Percentiles rank a stretch among this genome's conserved stretches.
These are phyloP conservation scores for Dissostichus mawsoni DNA, from an alignment of 2,113 vertebrate genomes.

Conservation along the genomic window DNA sequence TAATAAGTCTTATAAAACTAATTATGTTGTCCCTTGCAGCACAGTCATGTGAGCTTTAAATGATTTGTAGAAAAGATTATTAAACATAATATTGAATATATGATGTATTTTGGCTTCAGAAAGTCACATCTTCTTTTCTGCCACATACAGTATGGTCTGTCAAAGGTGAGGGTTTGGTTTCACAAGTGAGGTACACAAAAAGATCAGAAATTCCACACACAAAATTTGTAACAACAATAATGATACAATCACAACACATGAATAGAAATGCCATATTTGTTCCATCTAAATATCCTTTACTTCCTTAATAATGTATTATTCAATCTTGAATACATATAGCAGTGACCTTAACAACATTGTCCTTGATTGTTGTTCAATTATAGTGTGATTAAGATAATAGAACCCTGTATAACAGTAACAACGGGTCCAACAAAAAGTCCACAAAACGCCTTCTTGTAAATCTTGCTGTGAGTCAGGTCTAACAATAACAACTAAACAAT, in stretches of 20 bases:
- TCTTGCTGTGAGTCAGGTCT: not conserved
- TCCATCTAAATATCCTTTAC: no score
- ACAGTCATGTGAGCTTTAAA: constrained; percentile 22
- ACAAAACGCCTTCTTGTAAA: not conserved
- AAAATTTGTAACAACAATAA: not conserved
- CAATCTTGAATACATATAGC: not conserved
- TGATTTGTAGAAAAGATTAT: constrained; percentile 34
- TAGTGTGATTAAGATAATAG: not conserved
- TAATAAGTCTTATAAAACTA: constrained; percentile 39
- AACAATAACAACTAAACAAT: not conserved
- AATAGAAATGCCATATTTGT: not conserved
- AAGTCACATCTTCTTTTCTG: not conserved
- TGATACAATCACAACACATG: not conserved
- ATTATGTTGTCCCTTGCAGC: constrained; percentile 22
- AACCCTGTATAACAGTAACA: not conserved
- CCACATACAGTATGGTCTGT: not conserved
- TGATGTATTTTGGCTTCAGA: not conserved
- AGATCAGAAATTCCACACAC: not conserved
- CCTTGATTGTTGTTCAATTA: not conserved
- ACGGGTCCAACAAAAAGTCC: not conserved
- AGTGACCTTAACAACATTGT: not conserved
- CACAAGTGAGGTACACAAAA: not conserved
- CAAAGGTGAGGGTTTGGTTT: constrained; percentile 3
- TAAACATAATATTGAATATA: constrained; percentile 24
- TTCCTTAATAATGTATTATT: not conserved